Base-by-base conservation (phyloP, 2,888 invertebrate species). In the Dendrolimus pini region DNA sequence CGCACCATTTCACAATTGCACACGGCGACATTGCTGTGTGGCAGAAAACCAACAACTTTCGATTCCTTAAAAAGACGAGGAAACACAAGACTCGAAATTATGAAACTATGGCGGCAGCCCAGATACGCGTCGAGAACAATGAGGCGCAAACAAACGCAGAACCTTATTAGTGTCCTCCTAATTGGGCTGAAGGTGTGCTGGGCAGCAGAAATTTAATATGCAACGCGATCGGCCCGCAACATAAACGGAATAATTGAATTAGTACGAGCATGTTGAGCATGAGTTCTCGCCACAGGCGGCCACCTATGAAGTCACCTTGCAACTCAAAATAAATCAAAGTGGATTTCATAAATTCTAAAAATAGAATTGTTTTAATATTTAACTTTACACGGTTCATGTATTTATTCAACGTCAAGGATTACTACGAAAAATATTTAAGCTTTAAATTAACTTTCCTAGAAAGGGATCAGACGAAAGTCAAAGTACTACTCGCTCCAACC, bases 181-280 rank as follows among this genome's bases (percentile, higher is more conserved):
- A 88, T 89, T 89, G 83, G 88, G 85, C 77, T 78, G 63, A 75
- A 78, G 75, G 80, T 78, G 77, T 79, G 74, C 74, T 71, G 78
- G 63, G 72, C 62, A 72, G 72, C 79, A 82, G 83, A 85, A 84
- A 86, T 78, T 85, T 80, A 84, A 85, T 86, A 87, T 85, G 85
- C 86, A 85, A 85, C 74, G 80, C 83, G 83, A 86, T 85, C 83
- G 77, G 74, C 69, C 72, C 73, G 74, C 80, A 82, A 82, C 85
- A 82, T 84, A 86, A 84, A 86, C 79, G 80, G 84, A 88, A 85
- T 88, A 85, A 86, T 88, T 85, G 78, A 87, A 86, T 86, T 84
- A 85, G 83, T 82, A 79, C 77, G 72, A 71, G 75, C 77, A 76
- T 83, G 80, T 78, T 72, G 77, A 77, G 75, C 81, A 80, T 75